phyloP scores from a whole-genome alignment of 2,888 invertebrate genomes.

The Steinernema carpocapsae region DNA sequence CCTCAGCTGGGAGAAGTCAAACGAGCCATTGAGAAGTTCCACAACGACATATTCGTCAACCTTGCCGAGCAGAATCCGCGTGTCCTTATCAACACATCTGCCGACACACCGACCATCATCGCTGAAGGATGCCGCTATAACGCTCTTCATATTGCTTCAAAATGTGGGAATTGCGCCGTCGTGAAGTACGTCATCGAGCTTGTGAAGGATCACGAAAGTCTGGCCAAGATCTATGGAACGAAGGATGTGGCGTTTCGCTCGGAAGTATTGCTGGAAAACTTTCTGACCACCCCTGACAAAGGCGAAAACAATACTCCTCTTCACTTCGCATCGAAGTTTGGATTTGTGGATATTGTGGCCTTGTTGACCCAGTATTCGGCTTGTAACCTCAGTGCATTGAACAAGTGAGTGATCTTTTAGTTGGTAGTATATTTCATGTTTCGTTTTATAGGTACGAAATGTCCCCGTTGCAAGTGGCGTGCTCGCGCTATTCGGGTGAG shows the following conservation, averaged over 20 bases:
- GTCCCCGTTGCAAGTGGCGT: background rate
- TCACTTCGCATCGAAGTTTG: slow-evolving; percentile 26
- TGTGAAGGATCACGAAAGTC: slow-evolving; percentile 12
- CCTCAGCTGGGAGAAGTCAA: slow-evolving; percentile 24
- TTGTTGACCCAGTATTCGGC: slow-evolving; percentile 10
- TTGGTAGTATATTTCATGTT: background rate
- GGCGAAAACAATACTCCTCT: slow-evolving; percentile 31
- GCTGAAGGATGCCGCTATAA: slow-evolving; percentile 35
- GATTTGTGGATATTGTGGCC: slow-evolving; percentile 16
- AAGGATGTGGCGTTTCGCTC: background rate
- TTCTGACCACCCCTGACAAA: slow-evolving; percentile 37
- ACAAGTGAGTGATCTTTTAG: slow-evolving; percentile 9
- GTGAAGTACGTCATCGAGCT: slow-evolving; percentile 21
- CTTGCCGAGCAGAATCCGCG: slow-evolving; percentile 31
- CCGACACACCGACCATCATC: slow-evolving; percentile 32
- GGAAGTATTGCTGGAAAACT: slow-evolving; percentile 21
- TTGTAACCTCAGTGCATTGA: background rate
- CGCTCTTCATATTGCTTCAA: slow-evolving; percentile 36
- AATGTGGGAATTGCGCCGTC: slow-evolving; percentile 21
- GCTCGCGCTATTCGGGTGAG: background rate
- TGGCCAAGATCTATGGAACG: slow-evolving; percentile 33
- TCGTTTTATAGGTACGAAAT: background rate
- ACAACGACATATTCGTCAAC: background rate
- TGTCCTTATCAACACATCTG: slow-evolving; percentile 29
- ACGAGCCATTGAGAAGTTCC: background rate